Evolutionary conservation across 2,888 invertebrate genomes (phyloP), one percentile per base, ranked within the genome.

Genomic region (Seladonia tumulorum): DNA sequence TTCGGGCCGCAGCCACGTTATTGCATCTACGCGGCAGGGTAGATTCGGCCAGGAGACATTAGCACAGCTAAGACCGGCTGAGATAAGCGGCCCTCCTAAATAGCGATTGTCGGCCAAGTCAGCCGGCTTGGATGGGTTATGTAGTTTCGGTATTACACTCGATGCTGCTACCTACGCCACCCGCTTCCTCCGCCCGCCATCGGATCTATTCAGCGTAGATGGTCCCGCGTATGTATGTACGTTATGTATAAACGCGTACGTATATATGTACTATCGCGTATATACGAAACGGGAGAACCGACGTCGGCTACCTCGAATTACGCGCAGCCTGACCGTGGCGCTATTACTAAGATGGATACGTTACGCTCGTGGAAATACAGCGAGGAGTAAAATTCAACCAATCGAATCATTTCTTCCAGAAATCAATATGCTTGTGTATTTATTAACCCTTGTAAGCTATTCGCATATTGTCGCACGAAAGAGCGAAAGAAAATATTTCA

Each of bases 71-170:
- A 90, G 90, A 85, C 89, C 85, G 79, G 76, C 79, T 71, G 85
- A 85, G 90, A 89, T 88, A 88, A 90, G 90, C 88, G 80, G 71
- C 81, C 85, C 86, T 85, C 85, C 89, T 88, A 89, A 90, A 90
- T 90, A 89, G 90, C 89, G 85, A 90, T 90, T 90, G 90, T 90
- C 88, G 90, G 82, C 86, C 88, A 89, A 89, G 89, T 90, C 90
- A 88, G 89, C 87, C 89, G 87, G 84, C 86, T 84, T 82, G 87
- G 86, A 85, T 89, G 81, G 90, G 85, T 83, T 87, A 88, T 90
- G 89, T 90, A 90, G 87, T 78, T 81, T 83, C 81, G 86, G 85
- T 87, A 90, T 90, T 89, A 88, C 91, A 88, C 85, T 90, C 88
- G 86, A 88, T 85, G 80, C 63, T 7, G 63, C 79, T 76, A 74